Conservation (phyloP, 2,888 invertebrate species). For the Cheilosia impressa region DNA sequence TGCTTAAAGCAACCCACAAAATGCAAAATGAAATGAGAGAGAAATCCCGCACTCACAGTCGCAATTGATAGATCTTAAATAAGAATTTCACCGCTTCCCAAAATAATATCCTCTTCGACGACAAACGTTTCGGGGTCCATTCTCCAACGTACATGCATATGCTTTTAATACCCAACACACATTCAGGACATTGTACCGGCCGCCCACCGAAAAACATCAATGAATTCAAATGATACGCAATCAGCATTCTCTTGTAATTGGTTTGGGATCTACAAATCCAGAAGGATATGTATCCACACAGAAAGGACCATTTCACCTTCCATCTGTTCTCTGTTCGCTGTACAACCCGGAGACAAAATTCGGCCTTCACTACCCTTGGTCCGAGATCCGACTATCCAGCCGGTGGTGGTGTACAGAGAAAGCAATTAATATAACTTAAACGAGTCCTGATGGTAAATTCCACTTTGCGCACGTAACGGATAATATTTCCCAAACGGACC, state of each 20-base stretch:
- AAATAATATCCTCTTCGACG: slow-evolving; percentile 37
- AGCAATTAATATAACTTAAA: slow-evolving; percentile 76
- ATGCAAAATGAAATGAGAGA: no score
- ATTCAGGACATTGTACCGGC: background rate
- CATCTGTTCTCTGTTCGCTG: background rate
- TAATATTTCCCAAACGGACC: slow-evolving; percentile 73
- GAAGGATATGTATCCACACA: slow-evolving; percentile 44
- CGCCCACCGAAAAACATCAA: slow-evolving; percentile 50
- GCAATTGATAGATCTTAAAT: slow-evolving; percentile 47
- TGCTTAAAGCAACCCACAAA: slow-evolving; percentile 1
- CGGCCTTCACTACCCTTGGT: slow-evolving; percentile 5
- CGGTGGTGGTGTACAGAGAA: slow-evolving; percentile 49
- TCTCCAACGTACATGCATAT: background rate
- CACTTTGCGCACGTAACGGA: slow-evolving; percentile 74
- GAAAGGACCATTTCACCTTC: slow-evolving; percentile 7
- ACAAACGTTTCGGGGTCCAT: slow-evolving; percentile 29
- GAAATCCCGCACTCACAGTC: slow-evolving; percentile 23
- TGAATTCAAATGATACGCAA: slow-evolving; percentile 74
- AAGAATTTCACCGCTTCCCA: slow-evolving; percentile 24
- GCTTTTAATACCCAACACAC: background rate
- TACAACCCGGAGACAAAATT: slow-evolving; percentile 54
- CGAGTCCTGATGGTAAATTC: slow-evolving; percentile 73
- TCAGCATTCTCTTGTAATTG: slow-evolving; percentile 74
- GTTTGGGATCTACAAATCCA: slow-evolving; percentile 69
- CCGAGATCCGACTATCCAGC: slow-evolving; percentile 36